Conservation (phyloP, 2,888 invertebrate genomes). For the Trichopria drosophilae region DNA sequence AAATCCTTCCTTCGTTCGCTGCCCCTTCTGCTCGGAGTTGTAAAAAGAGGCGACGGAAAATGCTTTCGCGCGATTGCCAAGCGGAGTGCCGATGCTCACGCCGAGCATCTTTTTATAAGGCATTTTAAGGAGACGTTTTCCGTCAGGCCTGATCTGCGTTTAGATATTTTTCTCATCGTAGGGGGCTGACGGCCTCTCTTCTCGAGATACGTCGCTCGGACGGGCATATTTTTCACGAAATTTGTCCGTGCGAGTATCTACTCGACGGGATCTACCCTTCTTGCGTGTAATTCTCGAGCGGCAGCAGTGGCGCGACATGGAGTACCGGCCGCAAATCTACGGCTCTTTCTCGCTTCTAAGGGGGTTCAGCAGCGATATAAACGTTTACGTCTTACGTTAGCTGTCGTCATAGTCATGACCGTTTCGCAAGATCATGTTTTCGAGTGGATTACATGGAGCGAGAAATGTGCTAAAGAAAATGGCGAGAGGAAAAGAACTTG, state of each 20-base stretch:
- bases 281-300: slow-evolving; percentile 49
- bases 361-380: slow-evolving; percentile 42
- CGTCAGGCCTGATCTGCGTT: slow-evolving; percentile 54
- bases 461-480: no score
- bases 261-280: slow-evolving; percentile 55
- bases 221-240: slow-evolving; percentile 58
- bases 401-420: no score
- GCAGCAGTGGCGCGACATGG: no score
- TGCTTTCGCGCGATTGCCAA: slow-evolving; percentile 27
- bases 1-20: slow-evolving; percentile 21
- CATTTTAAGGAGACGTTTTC: slow-evolving; percentile 49
- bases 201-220: no score
- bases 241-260: slow-evolving; percentile 54
- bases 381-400: slow-evolving; percentile 43
- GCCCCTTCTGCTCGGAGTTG: slow-evolving; percentile 9
- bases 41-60: slow-evolving; percentile 24
- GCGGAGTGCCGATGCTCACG: slow-evolving; percentile 34
- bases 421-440: no score
- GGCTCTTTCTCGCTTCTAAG: slow-evolving; percentile 34
- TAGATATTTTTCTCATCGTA: slow-evolving; percentile 57
- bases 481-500: no score
- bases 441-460: no score
- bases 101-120: no score
- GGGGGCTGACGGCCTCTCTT: slow-evolving; percentile 40
- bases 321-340: slow-evolving; percentile 61